Base-by-base conservation (phyloP, 2,113 vertebrate genomes). In the Pantherophis guttatus region DNA sequence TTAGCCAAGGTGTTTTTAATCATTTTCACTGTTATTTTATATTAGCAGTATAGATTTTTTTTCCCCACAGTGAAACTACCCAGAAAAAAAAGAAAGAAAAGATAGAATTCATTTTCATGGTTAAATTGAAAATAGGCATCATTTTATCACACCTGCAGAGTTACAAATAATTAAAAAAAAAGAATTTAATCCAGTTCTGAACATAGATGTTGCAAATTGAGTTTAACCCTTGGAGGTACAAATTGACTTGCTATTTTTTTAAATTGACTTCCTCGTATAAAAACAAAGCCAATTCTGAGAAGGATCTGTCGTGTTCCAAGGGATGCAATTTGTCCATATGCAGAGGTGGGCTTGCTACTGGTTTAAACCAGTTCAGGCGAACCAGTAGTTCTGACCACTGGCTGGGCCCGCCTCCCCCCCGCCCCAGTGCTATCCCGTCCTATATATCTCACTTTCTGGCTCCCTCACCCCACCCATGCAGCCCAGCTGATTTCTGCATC, bases 1-100 rank as follows among this genome's bases (percentile, higher is more conserved):
- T 96, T 86, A 29, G 86, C 65, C 62, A 96, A 81, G 91, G 95
- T 94, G 93, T 95, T 95, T 94, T 93, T 89, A 81, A 95, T 85
- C 93, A 65, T 75, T 33, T 62, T 87, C 23, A 33, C 6, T 87
- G 95, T 95, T 95, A 39, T 57, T 95, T 95, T 94, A 81, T 6
- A 93, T 95, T 93, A 93, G 75, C 75, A 21, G 8, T 23, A 81
- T 19, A 44, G 33, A 81, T 59, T 26, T 59, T 62, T 33, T 62
- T 33, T n/a, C 15, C 8, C 44, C 44, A 48, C 44, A 33, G 93
- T 90, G 21, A 39, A 88, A 23, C 48, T 26, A 93, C 0, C 62
- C 39, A 24, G 48, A 24, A 11, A 53, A 75, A 24, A 59, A 26
- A 50, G 26, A 55, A 92, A 5, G 29, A 2, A 54, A 33, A 54